Base-by-base conservation (phyloP, 2,113 vertebrate species). In the Thamnaconus septentrionalis region DNA sequence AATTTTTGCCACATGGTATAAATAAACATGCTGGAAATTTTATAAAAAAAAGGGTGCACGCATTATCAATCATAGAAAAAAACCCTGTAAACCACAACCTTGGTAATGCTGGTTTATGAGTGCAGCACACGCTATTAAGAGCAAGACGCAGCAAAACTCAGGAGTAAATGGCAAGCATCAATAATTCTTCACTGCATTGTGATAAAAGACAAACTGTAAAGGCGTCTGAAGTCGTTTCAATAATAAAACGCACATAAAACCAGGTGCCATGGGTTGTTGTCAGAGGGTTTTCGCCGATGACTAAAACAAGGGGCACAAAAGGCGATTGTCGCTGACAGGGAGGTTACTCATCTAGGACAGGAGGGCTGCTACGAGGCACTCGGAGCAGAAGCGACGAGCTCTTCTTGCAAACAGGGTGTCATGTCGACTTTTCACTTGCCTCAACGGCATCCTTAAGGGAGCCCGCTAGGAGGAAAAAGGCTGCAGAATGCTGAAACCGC, bases 391-490 rank as follows among this genome's bases (percentile, higher is more conserved):
- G 52, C 61, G 72, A 69, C 61, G 75, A 66, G 59, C 47, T 47
- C 41, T 62, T 80, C 56, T 76, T 56, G 52, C 12, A 73, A 69
- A 69, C 53, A 73, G 18, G 64, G 41, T 69, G 60, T 73, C 50
- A 53, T 58, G 59, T 66, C 54, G 61, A 41, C 73, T 71, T 80
- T 84, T 12, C 62, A 81, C 80, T 94, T 93, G 96, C 97, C 95
- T 99, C 97, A 63, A 99, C 91, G 50, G 96, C 97, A 89, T 99
- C 97, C 89, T 93, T 97, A 40, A 99, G 92, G 66, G 96, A 96
- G 72, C 95, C 97, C 5, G 96, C 97, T 56, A 99, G 88, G 68
- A 99, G 92, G 84, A 99, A 99, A 90, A 99, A 99, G 50, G 97
- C 95, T 66, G 95, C 95, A 52, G 96, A 95, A 87, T 99, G 97